phyloP scores from a whole-genome alignment of 2,888 invertebrate species.

The Sipha maydis region DNA sequence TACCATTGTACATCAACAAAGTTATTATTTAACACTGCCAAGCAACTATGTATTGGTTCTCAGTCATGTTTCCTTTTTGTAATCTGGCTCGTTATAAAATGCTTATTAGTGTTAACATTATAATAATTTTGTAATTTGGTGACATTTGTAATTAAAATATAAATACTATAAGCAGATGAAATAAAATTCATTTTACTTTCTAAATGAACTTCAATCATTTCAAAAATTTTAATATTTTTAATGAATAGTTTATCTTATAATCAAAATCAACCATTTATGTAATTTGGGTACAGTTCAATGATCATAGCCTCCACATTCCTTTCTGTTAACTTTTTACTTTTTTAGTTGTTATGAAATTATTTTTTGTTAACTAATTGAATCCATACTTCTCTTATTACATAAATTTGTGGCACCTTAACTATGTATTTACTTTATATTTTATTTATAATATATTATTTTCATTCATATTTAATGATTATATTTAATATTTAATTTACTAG shows the following conservation, averaged over 20 bases:
- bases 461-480: too few species aligned
- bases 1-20: neutral
- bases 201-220: neutral
- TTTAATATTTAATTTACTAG: too few species aligned
- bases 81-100: neutral
- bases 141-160: neutral
- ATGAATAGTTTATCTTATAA: too few species aligned
- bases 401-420: too few species aligned
- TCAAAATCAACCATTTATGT: neutral
- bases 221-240: neutral
- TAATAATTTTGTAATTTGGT: neutral
- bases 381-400: too few species aligned
- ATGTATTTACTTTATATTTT: too few species aligned
- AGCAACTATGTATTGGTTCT: neutral
- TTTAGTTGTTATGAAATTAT: too few species aligned
- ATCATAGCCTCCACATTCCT: neutral
- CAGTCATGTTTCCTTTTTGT: neutral
- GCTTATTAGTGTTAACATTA: neutral
- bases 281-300: neutral
- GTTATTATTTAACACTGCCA: conserved; percentile 19
- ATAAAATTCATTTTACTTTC: neutral
- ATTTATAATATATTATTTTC: too few species aligned
- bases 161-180: neutral
- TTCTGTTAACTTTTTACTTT: neutral
- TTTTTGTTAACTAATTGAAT: too few species aligned